Conservation (phyloP, 2,113 vertebrate genomes). For the Scalopus aquaticus region DNA sequence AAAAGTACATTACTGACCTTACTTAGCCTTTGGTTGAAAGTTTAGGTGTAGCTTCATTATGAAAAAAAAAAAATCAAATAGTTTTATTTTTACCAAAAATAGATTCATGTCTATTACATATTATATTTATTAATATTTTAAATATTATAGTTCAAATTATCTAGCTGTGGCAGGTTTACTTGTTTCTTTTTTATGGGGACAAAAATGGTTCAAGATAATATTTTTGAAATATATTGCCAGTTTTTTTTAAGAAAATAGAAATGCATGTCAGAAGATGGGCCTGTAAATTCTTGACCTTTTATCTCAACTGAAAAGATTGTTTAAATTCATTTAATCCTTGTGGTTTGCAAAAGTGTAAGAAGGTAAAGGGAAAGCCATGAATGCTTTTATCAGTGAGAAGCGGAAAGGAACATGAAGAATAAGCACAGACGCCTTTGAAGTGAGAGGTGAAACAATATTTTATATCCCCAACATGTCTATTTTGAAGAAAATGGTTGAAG, state of each 20-base stretch:
- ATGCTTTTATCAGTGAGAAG: constrained; percentile 19
- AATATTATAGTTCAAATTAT: constrained; percentile 38
- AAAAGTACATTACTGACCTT: neutral
- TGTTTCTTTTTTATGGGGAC: neutral
- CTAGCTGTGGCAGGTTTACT: neutral
- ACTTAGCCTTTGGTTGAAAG: neutral
- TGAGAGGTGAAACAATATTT: neutral
- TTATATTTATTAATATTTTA: neutral
- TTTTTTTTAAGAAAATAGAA: constrained; percentile 40
- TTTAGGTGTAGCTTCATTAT: constrained; percentile 27
- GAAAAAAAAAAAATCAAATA: constrained; percentile 43
- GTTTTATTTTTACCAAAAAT: constrained; percentile 33
- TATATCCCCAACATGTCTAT: constrained; percentile 2
- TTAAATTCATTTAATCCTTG: constrained; percentile 46
- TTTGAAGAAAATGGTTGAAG: constrained; percentile 13
- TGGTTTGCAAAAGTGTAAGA: constrained; percentile 5
- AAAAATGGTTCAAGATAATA: neutral
- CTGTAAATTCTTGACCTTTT: constrained; percentile 38
- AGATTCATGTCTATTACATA: neutral
- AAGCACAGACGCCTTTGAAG: neutral
- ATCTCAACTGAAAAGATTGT: constrained; percentile 29
- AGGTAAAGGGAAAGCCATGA: neutral
- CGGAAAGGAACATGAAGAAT: neutral
- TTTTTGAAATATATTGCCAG: constrained; percentile 26
- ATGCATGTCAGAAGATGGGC: neutral